Conservation (phyloP, 2,797 vertebrate species). For the Apogon hyalosoma region DNA sequence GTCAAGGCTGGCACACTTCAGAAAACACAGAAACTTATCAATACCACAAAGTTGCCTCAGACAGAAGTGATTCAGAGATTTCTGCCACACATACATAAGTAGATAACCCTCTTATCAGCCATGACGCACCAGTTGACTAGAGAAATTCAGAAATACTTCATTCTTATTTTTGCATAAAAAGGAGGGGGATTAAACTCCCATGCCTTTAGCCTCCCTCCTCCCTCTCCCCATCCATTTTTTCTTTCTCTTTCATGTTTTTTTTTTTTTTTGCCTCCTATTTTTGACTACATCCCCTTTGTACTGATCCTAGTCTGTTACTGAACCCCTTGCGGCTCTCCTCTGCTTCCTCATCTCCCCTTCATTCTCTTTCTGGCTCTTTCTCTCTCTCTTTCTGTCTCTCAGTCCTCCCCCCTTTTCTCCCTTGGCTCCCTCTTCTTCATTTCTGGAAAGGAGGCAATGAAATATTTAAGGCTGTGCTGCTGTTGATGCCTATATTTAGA, state of each 20-base stretch:
- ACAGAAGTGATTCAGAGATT: constrained; percentile 47
- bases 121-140: constrained; percentile 64
- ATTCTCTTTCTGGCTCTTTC: constrained; percentile 3
- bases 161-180: constrained; percentile 64
- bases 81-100: constrained; percentile 24
- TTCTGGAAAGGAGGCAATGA: constrained; percentile 71
- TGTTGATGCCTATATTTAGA: constrained; percentile 81
- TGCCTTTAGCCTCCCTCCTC: constrained; percentile 32
- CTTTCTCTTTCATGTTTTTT: constrained; percentile 23
- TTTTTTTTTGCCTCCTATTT: constrained; percentile 57
- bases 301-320: constrained; percentile 31
- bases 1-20: constrained; percentile 10
- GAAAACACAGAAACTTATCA: constrained; percentile 22
- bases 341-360: constrained; percentile 13
- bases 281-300: constrained; percentile 58
- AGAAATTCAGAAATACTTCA: constrained; percentile 62
- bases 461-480: constrained; percentile 83
- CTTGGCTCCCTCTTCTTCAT: constrained; percentile 29
- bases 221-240: constrained; percentile 5
- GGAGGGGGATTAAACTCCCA: constrained; percentile 54
- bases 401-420: constrained; percentile 18
- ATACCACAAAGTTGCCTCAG: constrained; percentile 3
- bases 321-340: constrained; percentile 16
- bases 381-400: constrained; percentile 21
- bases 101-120: constrained; percentile 67